Evolutionary conservation across 2,888 invertebrate species (phyloP), one percentile per base, ranked within the genome.

Genomic region (Aricia artaxerxes): DNA sequence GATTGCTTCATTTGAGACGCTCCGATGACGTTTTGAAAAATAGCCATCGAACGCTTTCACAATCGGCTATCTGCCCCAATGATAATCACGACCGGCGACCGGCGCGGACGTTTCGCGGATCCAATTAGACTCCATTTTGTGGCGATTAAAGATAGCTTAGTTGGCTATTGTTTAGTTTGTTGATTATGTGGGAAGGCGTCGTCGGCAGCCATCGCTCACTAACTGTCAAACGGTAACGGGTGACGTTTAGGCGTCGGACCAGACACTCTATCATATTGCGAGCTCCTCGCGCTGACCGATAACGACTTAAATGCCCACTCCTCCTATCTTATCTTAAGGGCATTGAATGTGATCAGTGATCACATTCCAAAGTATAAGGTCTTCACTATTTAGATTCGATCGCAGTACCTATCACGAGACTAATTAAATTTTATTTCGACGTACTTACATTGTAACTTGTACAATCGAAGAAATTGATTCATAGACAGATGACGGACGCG

Each of bases 101-200:
- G 82, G 81, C 81, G 81, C 81, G 82, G 82, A 83, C 85, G 88
- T 89, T 90, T 92, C 83, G 92, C 91, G 90, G 90, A 88, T 90
- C 94, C 93, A 94, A 94, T 94, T 94, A 94, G 90, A 91, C 88
- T 88, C 87, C 87, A 88, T 92, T 91, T 92, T 89, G 89, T 90
- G 86, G 87, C 87, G 94, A 94, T 94, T 89, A 87, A 87, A 94
- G 94, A 94, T 94, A 94, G 87, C 86, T 85, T 83, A 84, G 86
- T 85, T 85, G 84, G 84, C 90, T 89, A 94, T 94, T 94, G 94
- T 94, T 91, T 90, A 85, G 91, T 89, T 84, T 86, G 86, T 86
- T 86, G 86, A 85, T 86, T 87, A 87, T 87, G 87, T 87, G 88
- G 90, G 90, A 89, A 88, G 87, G 87, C 82, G 89, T 84, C 85